These are phyloP conservation scores for Pseudotriccus pelzelni DNA, from an alignment of 2,797 vertebrate species.

Conservation along the genomic window DNA sequence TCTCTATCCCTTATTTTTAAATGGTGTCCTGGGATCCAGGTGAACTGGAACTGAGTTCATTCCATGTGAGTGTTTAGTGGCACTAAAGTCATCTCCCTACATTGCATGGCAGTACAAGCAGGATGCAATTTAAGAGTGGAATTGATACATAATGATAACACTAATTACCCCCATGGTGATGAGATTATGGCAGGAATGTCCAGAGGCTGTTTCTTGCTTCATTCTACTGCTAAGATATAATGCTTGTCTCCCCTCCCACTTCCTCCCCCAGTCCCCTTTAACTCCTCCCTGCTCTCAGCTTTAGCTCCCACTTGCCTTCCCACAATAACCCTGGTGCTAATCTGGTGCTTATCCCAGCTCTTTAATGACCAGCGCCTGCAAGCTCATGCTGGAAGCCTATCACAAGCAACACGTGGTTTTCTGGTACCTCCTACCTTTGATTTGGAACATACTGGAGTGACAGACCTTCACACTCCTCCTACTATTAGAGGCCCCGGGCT, in stretches of 20 bases:
- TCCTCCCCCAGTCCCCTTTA: not conserved
- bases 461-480: not conserved
- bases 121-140: not conserved
- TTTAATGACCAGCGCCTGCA: not conserved
- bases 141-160: not conserved
- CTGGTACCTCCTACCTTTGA: not conserved
- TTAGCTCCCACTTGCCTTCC: slow-evolving; percentile 16
- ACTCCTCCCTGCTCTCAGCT: slow-evolving; percentile 16
- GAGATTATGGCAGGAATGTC: not conserved
- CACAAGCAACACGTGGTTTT: not conserved
- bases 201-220: not conserved
- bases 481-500: not conserved
- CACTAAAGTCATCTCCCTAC: not conserved
- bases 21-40: not conserved
- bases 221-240: not conserved
- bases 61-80: not conserved
- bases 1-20: not conserved
- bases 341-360: slow-evolving; percentile 14
- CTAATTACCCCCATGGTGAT: not conserved
- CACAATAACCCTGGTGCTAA: slow-evolving; percentile 29
- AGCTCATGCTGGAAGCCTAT: not conserved
- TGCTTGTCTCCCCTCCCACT: not conserved
- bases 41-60: not conserved
- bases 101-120: not conserved
- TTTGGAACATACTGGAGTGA: not conserved